Conservation (phyloP, 2,113 vertebrate species). For the Andinoacara biseriatus region DNA sequence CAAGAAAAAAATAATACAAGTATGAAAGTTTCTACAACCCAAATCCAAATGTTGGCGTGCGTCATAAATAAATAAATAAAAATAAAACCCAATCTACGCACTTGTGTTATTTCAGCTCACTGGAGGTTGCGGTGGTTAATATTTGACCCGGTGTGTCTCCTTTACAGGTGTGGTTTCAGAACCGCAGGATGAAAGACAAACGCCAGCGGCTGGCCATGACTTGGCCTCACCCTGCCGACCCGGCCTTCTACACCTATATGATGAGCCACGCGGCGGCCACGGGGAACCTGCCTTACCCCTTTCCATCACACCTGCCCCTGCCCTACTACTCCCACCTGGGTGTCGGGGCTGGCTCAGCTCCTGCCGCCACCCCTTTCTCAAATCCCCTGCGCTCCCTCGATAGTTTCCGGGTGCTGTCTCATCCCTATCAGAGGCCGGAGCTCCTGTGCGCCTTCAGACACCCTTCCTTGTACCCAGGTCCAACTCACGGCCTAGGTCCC, state of each 20-base stretch:
- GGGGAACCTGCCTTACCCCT: conserved; percentile 94
- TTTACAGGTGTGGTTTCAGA: conserved; percentile 98
- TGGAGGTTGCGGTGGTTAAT: conserved; percentile 64
- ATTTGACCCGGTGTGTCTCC: conserved; percentile 65
- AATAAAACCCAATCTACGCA: background rate
- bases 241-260: conserved; percentile 99
- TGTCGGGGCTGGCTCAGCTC: conserved; percentile 85
- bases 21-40: background rate
- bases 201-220: conserved; percentile 96
- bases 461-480: conserved; percentile 89
- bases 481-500: conserved; percentile 89
- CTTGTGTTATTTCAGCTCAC: background rate
- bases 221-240: conserved; percentile 97
- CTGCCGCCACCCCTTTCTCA: conserved; percentile 86
- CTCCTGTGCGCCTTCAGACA: conserved; percentile 97
- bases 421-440: conserved; percentile 95
- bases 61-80: background rate
- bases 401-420: conserved; percentile 93
- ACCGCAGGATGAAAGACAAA: conserved; percentile 99
- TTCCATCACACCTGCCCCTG: conserved; percentile 94
- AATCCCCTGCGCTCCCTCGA: conserved; percentile 92
- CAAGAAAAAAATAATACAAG: background rate
- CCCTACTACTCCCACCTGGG: conserved; percentile 96
- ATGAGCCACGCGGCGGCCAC: conserved; percentile 98
- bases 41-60: conserved; percentile 1